Evolutionary conservation across 2,797 vertebrate species (phyloP), one percentile per base, ranked within the genome.

Genomic region (Lepilemur ruficaudatus): DNA sequence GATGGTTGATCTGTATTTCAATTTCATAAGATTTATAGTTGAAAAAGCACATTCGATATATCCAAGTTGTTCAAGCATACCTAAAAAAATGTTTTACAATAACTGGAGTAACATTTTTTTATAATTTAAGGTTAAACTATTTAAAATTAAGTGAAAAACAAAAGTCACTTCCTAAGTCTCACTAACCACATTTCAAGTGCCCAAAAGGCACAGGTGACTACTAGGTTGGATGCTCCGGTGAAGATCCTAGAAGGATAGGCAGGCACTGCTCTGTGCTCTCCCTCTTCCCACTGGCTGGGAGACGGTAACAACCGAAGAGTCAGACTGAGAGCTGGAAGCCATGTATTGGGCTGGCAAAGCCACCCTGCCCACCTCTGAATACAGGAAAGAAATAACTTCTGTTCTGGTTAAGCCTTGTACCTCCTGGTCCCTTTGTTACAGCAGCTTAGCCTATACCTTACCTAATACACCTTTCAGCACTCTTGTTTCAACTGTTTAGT

Each of bases 1-100:
- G 90, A 70, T 30, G 76, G 9, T 48, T 59, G 48, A 55, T 85
- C 28, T 82, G 9, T 35, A 67, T 85, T 78, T 91, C 91, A n/a
- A 76, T 81, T 91, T 87, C 72, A 88, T 65, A 88, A 91, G 50
- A 87, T 83, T 82, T 92, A 41, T 67, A 84, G 72, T 20, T 81
- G 57, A 87, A 91, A 87, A 52, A 32, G 67, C 20, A 65, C 50
- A 65, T 61, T 76, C 38, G 30, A 46, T 75, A 91, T 43, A 82
- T 59, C 6, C 57, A n/a, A 50, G 63, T 50, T 81, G 38, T 76
- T 81, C 46, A 85, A 84, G 63, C 79, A 78, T 35, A 55, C 57
- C 84, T 79, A 61, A 73, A 65, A 50, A 52, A 52, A 20, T 11
- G 18, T 63, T 86, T 90, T 75, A 70, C 20, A 72, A 41, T 72